Conservation (phyloP, 2,113 vertebrate genomes). For the Siphamia tubifer region DNA sequence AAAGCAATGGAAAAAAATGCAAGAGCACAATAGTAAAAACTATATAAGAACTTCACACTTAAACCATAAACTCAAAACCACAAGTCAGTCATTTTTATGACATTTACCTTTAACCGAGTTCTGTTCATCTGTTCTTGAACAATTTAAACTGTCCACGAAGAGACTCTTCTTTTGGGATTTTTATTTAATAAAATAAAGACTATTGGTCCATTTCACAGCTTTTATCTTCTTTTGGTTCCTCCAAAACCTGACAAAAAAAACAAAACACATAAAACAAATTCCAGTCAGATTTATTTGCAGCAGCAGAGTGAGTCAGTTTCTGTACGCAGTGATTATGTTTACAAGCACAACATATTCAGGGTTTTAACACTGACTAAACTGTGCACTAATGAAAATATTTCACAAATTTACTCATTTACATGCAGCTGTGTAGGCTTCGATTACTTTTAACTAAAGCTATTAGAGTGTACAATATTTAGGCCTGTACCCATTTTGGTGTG, state of each 20-base stretch:
- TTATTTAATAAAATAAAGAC: not conserved
- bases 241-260: slow-evolving; percentile 70
- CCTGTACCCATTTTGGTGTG: no score
- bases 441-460: no score
- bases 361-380: no score
- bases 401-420: no score
- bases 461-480: no score
- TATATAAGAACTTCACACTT: not conserved
- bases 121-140: not conserved
- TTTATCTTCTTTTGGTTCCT: slow-evolving; percentile 78
- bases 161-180: not conserved
- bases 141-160: not conserved
- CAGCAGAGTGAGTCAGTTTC: no score
- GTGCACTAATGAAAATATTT: no score
- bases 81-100: not conserved
- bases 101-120: not conserved
- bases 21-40: not conserved
- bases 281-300: not conserved
- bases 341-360: no score
- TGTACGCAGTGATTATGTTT: no score
- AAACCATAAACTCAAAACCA: not conserved
- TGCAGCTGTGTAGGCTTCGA: no score
- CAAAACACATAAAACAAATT: not conserved
- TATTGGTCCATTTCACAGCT: not conserved
- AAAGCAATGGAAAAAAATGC: no score